phyloP scores from a whole-genome alignment of 2,113 vertebrate species.

The Strix uralensis region DNA sequence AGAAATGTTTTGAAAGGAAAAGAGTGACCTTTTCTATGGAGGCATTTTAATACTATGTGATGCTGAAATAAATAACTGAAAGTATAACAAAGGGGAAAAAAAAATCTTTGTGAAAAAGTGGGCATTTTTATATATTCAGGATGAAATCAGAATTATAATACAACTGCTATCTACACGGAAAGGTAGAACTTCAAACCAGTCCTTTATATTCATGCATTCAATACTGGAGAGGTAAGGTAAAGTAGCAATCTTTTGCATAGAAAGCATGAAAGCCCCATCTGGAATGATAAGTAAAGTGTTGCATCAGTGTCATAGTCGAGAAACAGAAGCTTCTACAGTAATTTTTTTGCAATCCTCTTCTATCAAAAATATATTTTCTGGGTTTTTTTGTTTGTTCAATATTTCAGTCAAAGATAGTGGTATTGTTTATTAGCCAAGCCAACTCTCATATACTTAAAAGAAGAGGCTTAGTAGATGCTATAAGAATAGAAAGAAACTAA shows the following conservation, averaged over 20 bases:
- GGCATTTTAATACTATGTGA: constrained; percentile 75
- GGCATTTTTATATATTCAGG: constrained; percentile 37
- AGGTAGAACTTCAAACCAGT: background rate
- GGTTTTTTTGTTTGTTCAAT: rapidly evolving
- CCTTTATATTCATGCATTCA: background rate
- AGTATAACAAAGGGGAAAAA: constrained; percentile 22
- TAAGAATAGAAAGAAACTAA: background rate
- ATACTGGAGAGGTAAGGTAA: background rate
- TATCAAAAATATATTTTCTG: background rate
- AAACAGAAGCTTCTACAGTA: background rate
- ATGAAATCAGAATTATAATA: constrained; percentile 11
- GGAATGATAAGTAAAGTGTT: background rate
- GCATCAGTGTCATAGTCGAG: background rate
- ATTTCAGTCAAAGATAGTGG: background rate
- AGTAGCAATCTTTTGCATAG: background rate
- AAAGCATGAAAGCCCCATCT: background rate
- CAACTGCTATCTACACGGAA: background rate
- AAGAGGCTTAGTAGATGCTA: background rate
- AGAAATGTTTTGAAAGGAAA: constrained; percentile 77
- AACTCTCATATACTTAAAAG: background rate
- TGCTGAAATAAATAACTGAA: constrained; percentile 67
- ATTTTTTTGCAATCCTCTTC: background rate
- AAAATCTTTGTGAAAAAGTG: constrained; percentile 24
- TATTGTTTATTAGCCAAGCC: background rate
- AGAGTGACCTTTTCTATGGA: constrained; percentile 78